phyloP scores from a whole-genome alignment of 1,140 invertebrate species.

The Nymphalis io region DNA sequence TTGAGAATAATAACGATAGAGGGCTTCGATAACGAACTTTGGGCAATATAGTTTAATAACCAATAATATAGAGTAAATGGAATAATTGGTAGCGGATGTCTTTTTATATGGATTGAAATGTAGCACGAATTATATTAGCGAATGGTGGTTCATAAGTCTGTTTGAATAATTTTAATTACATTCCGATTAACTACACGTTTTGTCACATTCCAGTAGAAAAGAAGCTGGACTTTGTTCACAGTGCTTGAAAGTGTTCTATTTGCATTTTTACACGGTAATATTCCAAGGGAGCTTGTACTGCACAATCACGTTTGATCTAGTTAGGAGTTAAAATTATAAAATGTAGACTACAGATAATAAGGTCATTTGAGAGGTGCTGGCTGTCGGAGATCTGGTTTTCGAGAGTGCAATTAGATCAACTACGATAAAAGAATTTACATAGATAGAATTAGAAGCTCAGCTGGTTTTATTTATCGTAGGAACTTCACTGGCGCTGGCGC shows the following conservation, averaged over 20 bases:
- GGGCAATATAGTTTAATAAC: slow-evolving; percentile 57
- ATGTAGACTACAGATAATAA: slow-evolving; percentile 58
- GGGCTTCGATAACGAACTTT: slow-evolving; percentile 59
- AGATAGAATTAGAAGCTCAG: slow-evolving; percentile 10
- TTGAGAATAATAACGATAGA: slow-evolving; percentile 58
- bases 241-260: slow-evolving; percentile 33
- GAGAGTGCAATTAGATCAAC: slow-evolving; percentile 7
- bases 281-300: slow-evolving; percentile 52
- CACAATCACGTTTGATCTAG: slow-evolving; percentile 71
- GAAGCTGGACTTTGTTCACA: slow-evolving; percentile 12
- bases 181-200: slow-evolving; percentile 27
- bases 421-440: slow-evolving; percentile 9
- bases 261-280: slow-evolving; percentile 35
- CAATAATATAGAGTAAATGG: slow-evolving; percentile 56
- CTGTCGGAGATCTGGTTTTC: slow-evolving; percentile 33
- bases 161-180: slow-evolving; percentile 31
- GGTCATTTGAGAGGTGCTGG: slow-evolving; percentile 46
- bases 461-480: slow-evolving; percentile 12
- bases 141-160: slow-evolving; percentile 16
- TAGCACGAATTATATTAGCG: slow-evolving; percentile 42
- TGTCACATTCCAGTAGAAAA: slow-evolving; percentile 28
- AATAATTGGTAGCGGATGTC: slow-evolving; percentile 63
- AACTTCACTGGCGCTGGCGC: slow-evolving; percentile 29
- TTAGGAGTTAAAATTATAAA: slow-evolving; percentile 73
- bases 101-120: slow-evolving; percentile 68